Evolutionary conservation across 2,888 invertebrate genomes (phyloP).

Genomic region (Sepiola atlantica): DNA sequence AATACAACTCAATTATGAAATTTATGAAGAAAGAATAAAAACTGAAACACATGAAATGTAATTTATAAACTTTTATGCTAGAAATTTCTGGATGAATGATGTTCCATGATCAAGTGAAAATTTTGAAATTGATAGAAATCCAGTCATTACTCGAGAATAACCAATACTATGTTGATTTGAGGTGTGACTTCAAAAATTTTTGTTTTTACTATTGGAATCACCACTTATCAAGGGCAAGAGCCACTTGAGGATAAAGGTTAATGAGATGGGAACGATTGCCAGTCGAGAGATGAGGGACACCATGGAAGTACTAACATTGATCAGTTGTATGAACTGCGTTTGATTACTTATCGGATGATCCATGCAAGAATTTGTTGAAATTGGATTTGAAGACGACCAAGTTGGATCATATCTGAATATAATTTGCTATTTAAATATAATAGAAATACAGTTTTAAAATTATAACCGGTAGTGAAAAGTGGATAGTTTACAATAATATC

Average conservation of each 20-base stretch:
- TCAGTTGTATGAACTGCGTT: too few species aligned
- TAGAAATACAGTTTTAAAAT: neutral
- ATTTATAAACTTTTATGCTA: neutral
- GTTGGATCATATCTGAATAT: neutral
- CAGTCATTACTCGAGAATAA: neutral
- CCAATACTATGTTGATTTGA: neutral
- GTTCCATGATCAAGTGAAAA: neutral
- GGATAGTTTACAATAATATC: neutral
- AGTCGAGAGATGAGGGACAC: too few species aligned
- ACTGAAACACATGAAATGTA: neutral
- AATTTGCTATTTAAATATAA: neutral
- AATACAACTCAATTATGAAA: too few species aligned
- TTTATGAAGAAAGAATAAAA: neutral
- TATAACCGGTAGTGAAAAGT: neutral
- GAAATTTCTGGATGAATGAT: neutral
- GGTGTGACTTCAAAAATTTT: too few species aligned
- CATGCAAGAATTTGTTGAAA: too few species aligned
- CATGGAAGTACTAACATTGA: too few species aligned
- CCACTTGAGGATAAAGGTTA: too few species aligned
- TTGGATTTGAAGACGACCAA: too few species aligned
- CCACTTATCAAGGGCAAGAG: too few species aligned
- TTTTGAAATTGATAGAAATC: neutral
- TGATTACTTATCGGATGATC: too few species aligned
- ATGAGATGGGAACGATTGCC: too few species aligned
- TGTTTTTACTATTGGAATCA: too few species aligned